These are phyloP conservation scores for Setophaga petechia DNA, from an alignment of 2,113 vertebrate genomes.

Conservation along the genomic window DNA sequence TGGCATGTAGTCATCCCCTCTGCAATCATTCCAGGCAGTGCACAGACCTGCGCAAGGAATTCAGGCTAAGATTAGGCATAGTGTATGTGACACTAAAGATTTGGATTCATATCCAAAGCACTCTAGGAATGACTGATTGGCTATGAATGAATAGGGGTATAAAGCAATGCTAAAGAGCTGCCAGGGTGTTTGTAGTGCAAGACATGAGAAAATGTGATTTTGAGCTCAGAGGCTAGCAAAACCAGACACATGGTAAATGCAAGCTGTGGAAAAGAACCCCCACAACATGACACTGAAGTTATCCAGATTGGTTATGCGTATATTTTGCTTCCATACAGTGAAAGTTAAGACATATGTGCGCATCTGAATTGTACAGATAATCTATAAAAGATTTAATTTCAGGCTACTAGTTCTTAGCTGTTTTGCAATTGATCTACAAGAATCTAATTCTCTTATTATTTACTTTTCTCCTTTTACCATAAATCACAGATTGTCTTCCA, in stretches of 20 bases:
- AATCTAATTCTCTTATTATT: not conserved
- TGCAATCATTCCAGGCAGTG: not conserved
- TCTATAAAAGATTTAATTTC: not conserved
- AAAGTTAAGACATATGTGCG: not conserved
- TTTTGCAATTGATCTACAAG: not conserved
- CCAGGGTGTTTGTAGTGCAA: not conserved
- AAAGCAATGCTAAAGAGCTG: not conserved
- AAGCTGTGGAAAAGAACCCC: not conserved
- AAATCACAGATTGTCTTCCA: not conserved
- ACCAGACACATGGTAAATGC: not conserved
- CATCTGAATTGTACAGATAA: not conserved
- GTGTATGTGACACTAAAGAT: not conserved
- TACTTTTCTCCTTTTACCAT: not conserved
- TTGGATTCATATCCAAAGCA: not conserved
- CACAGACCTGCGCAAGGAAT: not conserved
- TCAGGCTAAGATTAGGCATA: not conserved
- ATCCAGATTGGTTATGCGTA: not conserved
- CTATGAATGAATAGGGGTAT: not conserved
- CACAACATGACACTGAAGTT: not conserved
- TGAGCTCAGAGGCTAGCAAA: not conserved
- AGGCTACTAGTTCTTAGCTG: not conserved
- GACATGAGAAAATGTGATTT: not conserved
- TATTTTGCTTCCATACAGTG: not conserved
- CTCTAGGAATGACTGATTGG: not conserved
- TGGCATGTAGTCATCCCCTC: fast-evolving